These are phyloP conservation scores for Catagonus wagneri DNA, from an alignment of 2,113 vertebrate genomes.

Conservation along the genomic window DNA sequence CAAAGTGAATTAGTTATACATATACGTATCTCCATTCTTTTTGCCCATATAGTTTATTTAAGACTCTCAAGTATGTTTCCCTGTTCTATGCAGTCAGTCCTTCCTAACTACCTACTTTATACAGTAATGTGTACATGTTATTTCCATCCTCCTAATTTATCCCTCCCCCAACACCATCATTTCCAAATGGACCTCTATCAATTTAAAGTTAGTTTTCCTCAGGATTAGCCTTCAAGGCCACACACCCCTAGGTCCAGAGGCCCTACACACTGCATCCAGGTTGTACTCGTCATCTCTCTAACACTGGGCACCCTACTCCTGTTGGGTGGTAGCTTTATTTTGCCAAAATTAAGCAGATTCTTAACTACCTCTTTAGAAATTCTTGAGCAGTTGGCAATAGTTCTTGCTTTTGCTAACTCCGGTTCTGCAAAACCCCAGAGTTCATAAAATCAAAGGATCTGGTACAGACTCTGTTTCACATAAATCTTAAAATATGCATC, in stretches of 20 bases:
- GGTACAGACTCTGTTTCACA: background rate
- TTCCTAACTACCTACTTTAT: too few species aligned
- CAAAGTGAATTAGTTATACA: too few species aligned
- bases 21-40: too few species aligned
- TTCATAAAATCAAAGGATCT: background rate
- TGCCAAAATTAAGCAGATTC: background rate
- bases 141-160: too few species aligned
- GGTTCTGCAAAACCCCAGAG: background rate
- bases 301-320: background rate
- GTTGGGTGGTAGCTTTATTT: background rate
- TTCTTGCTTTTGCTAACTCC: background rate
- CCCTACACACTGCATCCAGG: background rate
- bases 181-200: background rate
- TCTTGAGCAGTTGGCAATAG: background rate
- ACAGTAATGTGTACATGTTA: too few species aligned
- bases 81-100: too few species aligned
- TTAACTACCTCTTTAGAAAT: background rate
- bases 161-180: too few species aligned
- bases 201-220: background rate
- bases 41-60: too few species aligned
- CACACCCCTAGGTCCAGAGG: too few species aligned
- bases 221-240: background rate
- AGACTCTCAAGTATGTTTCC: too few species aligned
- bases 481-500: background rate
- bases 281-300: background rate